A percentile compares a stretch with the other conserved stretches of the same genome.
phyloP scores from a whole-genome alignment of 2,888 invertebrate genomes.

The Oxycera nigricornis region DNA sequence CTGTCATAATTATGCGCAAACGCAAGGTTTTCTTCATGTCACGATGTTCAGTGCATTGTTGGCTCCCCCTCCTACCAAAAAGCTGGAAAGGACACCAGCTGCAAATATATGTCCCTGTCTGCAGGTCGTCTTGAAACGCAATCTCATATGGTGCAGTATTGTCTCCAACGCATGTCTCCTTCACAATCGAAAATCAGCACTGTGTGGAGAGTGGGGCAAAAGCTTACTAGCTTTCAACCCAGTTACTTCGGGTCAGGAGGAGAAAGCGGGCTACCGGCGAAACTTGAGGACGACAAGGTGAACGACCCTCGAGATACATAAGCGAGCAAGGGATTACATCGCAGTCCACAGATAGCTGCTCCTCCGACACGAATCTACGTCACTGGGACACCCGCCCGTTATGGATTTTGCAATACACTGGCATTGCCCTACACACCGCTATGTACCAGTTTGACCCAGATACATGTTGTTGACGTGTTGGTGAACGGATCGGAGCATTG shows the following conservation, averaged over 20 bases:
- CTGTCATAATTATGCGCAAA: not conserved
- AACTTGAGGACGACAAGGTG: conserved; percentile 40
- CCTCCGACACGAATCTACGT: conserved; percentile 41
- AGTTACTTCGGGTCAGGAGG: not conserved
- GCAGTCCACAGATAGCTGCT: conserved; percentile 16
- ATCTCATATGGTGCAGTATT: not conserved
- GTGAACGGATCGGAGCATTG: conserved; percentile 38
- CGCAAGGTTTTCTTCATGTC: not conserved
- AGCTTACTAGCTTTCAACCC: not conserved
- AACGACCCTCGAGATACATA: conserved; percentile 43
- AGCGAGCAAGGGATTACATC: conserved; percentile 34
- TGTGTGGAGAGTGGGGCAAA: not conserved
- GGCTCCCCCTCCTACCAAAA: not conserved
- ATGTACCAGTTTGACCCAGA: conserved; percentile 34
- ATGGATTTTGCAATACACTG: conserved; percentile 42
- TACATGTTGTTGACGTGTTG: conserved; percentile 20
- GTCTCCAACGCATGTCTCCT: not conserved
- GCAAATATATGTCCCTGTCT: not conserved
- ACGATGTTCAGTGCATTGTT: not conserved
- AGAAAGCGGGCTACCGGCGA: conserved; percentile 30
- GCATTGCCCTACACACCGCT: conserved; percentile 35
- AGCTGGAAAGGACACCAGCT: not conserved
- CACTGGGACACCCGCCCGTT: conserved; percentile 42
- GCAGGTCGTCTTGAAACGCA: not conserved
- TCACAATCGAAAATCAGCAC: not conserved